These are phyloP conservation scores for Loriculus beryllinus DNA, from an alignment of 2,797 vertebrate species.

Conservation along the genomic window DNA sequence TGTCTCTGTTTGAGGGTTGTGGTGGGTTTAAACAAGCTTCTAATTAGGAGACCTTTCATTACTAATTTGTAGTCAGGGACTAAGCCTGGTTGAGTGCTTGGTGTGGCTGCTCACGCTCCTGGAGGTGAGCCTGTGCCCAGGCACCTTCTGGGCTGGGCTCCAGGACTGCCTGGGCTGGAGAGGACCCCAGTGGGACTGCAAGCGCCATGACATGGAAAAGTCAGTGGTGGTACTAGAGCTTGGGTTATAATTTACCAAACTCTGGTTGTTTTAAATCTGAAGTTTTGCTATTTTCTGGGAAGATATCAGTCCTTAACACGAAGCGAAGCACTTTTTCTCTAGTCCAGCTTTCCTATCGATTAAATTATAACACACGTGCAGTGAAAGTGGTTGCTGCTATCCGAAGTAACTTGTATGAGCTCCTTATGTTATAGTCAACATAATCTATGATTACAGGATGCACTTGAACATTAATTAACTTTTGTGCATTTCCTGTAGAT, in stretches of 20 bases:
- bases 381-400: slow-evolving; percentile 56
- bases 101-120: accelerated
- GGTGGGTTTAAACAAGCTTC: not conserved
- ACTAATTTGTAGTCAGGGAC: accelerated
- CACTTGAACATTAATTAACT: slow-evolving; percentile 78
- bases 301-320: not conserved
- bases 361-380: not conserved
- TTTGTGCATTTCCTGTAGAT: slow-evolving; percentile 82
- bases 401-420: slow-evolving; percentile 77
- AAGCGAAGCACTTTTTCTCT: not conserved
- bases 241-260: not conserved
- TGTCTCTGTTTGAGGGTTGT: not conserved
- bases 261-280: not conserved
- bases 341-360: not conserved
- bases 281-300: not conserved
- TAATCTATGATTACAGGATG: slow-evolving; percentile 79
- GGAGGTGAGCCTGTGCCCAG: not conserved
- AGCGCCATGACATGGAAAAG: accelerated
- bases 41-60: not conserved
- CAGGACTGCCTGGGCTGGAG: not conserved
- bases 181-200: not conserved
- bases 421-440: slow-evolving; percentile 28
- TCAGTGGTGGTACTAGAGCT: accelerated
- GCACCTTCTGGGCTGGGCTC: not conserved
- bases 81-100: not conserved